These are phyloP conservation scores for Leguminivora glycinivorella DNA, from an alignment of 1,140 invertebrate species.

Conservation along the genomic window DNA sequence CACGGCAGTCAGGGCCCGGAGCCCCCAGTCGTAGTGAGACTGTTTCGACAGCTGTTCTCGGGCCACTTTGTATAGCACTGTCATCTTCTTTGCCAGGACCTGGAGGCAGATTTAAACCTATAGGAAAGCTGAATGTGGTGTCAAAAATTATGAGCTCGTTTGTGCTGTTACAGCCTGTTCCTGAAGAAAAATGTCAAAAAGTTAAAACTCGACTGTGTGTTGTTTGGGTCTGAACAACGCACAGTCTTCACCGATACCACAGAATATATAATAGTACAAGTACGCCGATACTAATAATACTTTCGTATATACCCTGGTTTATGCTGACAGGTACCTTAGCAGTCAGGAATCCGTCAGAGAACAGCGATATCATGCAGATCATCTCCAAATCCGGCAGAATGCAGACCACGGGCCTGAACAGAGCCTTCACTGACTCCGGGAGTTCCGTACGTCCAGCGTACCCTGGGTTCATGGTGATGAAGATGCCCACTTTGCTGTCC, in stretches of 20 bases:
- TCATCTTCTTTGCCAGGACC: slow-evolving; percentile 95
- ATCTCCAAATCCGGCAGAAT: slow-evolving; percentile 93
- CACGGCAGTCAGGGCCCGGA: slow-evolving; percentile 92
- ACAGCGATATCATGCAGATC: slow-evolving; percentile 94
- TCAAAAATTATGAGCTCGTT: too few relatives aligned
- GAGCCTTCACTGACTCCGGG: slow-evolving; percentile 93
- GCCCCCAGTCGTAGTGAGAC: slow-evolving; percentile 96
- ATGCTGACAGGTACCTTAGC: slow-evolving; percentile 83
- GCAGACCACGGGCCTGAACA: slow-evolving; percentile 94
- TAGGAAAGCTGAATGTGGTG: too few relatives aligned
- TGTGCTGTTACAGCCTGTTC: too few relatives aligned
- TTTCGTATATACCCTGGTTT: too few relatives aligned
- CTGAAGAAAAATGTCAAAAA: too few relatives aligned
- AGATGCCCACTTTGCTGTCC: slow-evolving; percentile 92
- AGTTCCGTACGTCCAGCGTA: slow-evolving; percentile 94
- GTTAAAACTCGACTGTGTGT: too few relatives aligned
- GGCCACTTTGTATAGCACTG: slow-evolving; percentile 91
- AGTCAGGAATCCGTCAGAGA: slow-evolving; percentile 93
- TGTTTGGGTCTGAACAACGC: too few relatives aligned
- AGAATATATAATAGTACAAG: too few relatives aligned
- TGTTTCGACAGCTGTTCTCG: slow-evolving; percentile 94
- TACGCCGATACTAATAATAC: too few relatives aligned
- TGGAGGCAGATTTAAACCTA: slow-evolving; percentile 44
- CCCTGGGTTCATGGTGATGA: slow-evolving; percentile 96
- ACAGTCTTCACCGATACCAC: too few relatives aligned